Evolutionary conservation across 2,888 invertebrate genomes (phyloP).

Genomic region (Eurois occulta): DNA sequence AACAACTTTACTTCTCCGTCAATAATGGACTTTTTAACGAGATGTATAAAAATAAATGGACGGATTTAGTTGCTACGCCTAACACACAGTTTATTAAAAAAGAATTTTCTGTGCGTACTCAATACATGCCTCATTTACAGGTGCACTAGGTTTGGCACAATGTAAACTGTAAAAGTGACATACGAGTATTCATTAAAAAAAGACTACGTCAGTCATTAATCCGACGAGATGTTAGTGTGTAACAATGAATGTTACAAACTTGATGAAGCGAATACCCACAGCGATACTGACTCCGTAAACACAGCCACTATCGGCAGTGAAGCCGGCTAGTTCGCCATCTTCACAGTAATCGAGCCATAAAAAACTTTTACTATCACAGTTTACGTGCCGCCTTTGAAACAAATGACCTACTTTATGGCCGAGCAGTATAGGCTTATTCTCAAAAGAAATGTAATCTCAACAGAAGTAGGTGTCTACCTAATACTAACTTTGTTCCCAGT

Average conservation of each 20-base stretch:
- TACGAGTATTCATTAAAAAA: conserved; percentile 9
- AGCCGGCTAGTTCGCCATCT: conserved; percentile 58
- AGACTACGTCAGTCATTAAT: not conserved
- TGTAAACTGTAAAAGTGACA: not conserved
- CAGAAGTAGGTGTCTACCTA: conserved; percentile 56
- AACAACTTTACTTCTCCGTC: conserved; percentile 80
- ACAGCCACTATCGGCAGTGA: conserved; percentile 58
- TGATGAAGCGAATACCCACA: conserved; percentile 19
- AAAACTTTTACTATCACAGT: conserved; percentile 85
- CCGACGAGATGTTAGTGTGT: not conserved
- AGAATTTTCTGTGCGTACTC: not conserved
- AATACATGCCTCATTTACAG: not conserved
- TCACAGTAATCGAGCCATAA: conserved; percentile 79
- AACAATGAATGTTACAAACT: conserved; percentile 22
- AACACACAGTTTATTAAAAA: not conserved
- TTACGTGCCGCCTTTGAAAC: conserved; percentile 82
- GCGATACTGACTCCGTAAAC: conserved; percentile 63
- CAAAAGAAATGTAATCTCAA: conserved; percentile 72
- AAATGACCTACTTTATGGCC: conserved; percentile 78
- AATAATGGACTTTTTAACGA: conserved; percentile 79
- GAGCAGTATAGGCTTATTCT: conserved; percentile 71
- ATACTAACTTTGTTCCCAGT: conserved; percentile 53
- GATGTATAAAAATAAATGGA: conserved; percentile 64
- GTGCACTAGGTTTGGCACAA: not conserved
- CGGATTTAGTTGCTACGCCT: conserved; percentile 32